Conservation (phyloP, 1,140 invertebrate species). For the Bathynomus jamesi region DNA sequence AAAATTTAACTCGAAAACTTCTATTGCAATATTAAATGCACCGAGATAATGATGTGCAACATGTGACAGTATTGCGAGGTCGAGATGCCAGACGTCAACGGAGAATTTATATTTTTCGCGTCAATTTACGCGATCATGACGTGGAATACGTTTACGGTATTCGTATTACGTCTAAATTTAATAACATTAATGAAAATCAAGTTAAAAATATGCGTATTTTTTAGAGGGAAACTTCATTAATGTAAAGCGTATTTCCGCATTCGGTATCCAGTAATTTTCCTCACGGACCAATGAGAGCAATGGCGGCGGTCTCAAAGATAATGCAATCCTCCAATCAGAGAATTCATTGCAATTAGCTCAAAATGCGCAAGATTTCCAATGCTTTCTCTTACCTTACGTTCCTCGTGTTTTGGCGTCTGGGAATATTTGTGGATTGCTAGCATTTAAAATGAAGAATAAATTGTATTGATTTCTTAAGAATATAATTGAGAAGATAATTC, state of each 20-base stretch:
- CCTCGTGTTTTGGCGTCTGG: too few species aligned
- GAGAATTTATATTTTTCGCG: background rate
- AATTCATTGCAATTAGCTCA: background rate
- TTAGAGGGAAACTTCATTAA: background rate
- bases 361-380: background rate
- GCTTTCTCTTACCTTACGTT: too few species aligned
- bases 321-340: background rate
- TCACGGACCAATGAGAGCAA: background rate
- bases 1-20: background rate
- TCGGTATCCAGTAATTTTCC: background rate
- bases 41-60: background rate
- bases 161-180: background rate
- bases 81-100: background rate
- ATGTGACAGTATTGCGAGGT: background rate
- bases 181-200: background rate
- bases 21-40: constrained; percentile 1
- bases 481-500: too few species aligned
- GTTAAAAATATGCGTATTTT: background rate
- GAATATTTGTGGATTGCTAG: too few species aligned
- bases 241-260: background rate
- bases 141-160: background rate
- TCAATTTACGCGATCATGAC: background rate
- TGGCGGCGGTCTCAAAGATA: background rate
- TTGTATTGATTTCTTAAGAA: too few species aligned
- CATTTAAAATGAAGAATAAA: too few species aligned